Base-by-base conservation (phyloP, 2,113 vertebrate species). In the Paedocypris sp. region DNA sequence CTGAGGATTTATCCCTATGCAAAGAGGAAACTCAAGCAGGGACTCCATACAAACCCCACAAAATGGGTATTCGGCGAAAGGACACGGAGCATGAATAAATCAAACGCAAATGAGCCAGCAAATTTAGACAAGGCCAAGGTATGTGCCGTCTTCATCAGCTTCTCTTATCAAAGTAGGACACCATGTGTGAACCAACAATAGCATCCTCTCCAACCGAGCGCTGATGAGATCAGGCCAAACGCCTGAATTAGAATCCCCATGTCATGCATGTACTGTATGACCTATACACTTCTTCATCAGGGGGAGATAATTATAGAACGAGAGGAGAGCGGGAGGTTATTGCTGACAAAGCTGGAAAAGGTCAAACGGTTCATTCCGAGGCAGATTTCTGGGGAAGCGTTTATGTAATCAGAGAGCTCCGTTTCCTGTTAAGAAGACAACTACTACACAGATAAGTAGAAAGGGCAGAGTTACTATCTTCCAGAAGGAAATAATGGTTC, bases 291-390 rank as follows among this genome's bases (percentile, higher is more conserved):
- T n/a, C 45, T 45, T 43, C 41, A 77, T 64, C 74, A 75, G 61
- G 71, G 77, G 65, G 78, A 74, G 72, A 75, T 33, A 74, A 67
- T 64, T 60, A 62, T 69, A 67, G 45, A 76, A 73, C 38, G 10
- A 46, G 72, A 68, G 64, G 70, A 69, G 42, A 26, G 38, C 71
- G 66, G 66, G 69, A 69, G 77, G 47, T 22, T 32, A 49, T 29
- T 52, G 31, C 63, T 43, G 20, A 49, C 52, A 5, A 20, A 59
- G 38, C 20, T 18, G 23, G 25, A 52, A 64, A 63, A 47, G 39
- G 32, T 60, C 54, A 53, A 41, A 22, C n/a, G 54, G 51, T 47
- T 64, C 2, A 38, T 54, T 38, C 26, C 8, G 12, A 25, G 22
- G 15, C 39, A 12, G 13, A n/a, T n/a, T n/a, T n/a, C n/a, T n/a